Conservation (phyloP, 1,140 invertebrate genomes). For the Leptinotarsa defecta region DNA sequence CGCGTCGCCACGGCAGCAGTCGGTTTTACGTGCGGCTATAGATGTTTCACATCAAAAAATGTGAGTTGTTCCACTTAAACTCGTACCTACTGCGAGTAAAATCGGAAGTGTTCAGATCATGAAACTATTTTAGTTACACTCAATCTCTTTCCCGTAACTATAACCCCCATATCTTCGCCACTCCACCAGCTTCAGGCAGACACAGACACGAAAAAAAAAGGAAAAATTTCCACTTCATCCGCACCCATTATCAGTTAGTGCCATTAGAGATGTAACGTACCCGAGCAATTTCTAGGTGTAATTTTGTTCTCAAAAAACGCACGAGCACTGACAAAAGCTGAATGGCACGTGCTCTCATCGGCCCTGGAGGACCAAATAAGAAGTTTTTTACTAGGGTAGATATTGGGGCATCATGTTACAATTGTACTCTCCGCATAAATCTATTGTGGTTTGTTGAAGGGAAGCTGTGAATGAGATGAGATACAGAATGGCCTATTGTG, state of each 20-base stretch:
- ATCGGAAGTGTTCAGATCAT: too few relatives aligned
- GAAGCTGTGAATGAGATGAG: slow-evolving; percentile 30
- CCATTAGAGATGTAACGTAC: slow-evolving; percentile 14
- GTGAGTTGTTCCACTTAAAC: too few relatives aligned
- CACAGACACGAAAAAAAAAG: slow-evolving; percentile 3
- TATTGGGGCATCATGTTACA: slow-evolving; percentile 30
- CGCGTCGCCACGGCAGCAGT: too few relatives aligned
- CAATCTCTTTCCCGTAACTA: too few relatives aligned
- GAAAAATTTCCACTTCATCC: neutral
- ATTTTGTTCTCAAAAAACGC: slow-evolving; percentile 19
- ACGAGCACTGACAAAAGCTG: slow-evolving; percentile 4
- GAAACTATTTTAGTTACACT: too few relatives aligned
- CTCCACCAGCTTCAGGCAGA: neutral
- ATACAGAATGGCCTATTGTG: slow-evolving; percentile 13
- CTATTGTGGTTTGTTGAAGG: slow-evolving; percentile 28
- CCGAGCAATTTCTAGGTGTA: slow-evolving; percentile 3
- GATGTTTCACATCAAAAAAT: too few relatives aligned
- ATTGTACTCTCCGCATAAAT: slow-evolving; percentile 30
- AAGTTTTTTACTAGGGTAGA: slow-evolving; percentile 30
- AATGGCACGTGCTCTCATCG: slow-evolving; percentile 19
- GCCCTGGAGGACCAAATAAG: slow-evolving; percentile 23
- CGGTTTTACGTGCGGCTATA: too few relatives aligned
- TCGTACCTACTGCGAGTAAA: too few relatives aligned
- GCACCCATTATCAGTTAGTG: slow-evolving; percentile 16
- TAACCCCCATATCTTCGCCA: too few relatives aligned